Conservation (phyloP, 2,113 vertebrate species). For the Rhagologus leucostigma region DNA sequence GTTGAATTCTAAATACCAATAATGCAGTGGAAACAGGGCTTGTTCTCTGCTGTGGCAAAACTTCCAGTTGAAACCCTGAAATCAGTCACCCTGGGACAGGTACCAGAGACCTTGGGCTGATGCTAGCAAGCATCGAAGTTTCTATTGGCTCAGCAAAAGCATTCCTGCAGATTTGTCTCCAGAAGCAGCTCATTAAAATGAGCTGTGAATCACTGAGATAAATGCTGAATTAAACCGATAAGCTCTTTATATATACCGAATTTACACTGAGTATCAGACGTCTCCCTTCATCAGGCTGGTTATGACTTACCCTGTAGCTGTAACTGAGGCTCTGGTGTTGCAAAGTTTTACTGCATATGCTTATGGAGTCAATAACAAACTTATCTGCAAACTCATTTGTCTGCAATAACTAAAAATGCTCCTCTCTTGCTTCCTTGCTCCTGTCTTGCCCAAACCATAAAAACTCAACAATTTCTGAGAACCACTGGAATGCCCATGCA, state of each 20-base stretch:
- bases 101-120: neutral
- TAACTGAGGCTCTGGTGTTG: neutral
- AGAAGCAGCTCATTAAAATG: slow-evolving; percentile 24
- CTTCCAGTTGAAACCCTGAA: neutral
- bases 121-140: neutral
- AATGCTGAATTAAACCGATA: neutral
- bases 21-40: neutral
- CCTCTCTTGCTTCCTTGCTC: neutral
- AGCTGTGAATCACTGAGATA: neutral
- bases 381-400: neutral
- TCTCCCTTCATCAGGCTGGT: neutral
- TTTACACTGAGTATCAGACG: neutral
- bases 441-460: neutral
- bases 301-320: neutral
- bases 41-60: neutral
- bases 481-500: neutral
- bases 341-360: neutral
- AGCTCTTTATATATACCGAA: neutral
- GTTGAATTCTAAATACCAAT: neutral
- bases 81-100: neutral
- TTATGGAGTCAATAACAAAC: neutral
- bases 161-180: neutral
- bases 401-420: neutral
- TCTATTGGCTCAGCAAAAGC: neutral
- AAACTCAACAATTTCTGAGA: neutral